Evolutionary conservation across 2,113 vertebrate genomes (phyloP).

Genomic region (Cyanoramphus novaezelandiae): DNA sequence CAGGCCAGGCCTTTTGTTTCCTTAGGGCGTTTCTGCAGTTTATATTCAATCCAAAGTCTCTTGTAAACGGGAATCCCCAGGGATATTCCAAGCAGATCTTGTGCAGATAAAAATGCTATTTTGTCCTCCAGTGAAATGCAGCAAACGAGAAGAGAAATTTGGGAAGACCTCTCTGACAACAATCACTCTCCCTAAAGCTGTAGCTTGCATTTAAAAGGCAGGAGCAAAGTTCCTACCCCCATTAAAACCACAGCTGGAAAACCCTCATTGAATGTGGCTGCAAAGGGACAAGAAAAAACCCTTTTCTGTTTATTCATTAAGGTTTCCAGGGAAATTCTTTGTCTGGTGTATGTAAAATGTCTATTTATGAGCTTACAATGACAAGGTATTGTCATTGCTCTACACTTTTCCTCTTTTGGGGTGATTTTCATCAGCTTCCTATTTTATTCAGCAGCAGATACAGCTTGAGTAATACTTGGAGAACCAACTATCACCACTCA

Average conservation of each 20-base stretch:
- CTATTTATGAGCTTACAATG: neutral
- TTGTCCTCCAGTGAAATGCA: neutral
- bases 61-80: neutral
- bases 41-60: neutral
- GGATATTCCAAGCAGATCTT: neutral
- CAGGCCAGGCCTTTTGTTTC: neutral
- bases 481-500: neutral
- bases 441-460: neutral
- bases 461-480: neutral
- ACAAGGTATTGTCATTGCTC: neutral
- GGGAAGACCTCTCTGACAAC: neutral
- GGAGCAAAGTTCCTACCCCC: neutral
- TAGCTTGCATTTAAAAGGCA: neutral
- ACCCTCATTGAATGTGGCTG: neutral
- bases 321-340: neutral
- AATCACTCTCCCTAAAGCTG: neutral
- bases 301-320: neutral
- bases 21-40: neutral
- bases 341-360: neutral
- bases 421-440: neutral
- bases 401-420: neutral
- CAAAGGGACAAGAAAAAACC: neutral
- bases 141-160: neutral
- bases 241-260: conserved; percentile 26
- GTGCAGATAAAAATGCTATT: neutral